A percentile compares a stretch with the other conserved stretches of the same genome.
phyloP scores from a whole-genome alignment of 2,797 vertebrate genomes.

The Gambelia wislizenii region DNA sequence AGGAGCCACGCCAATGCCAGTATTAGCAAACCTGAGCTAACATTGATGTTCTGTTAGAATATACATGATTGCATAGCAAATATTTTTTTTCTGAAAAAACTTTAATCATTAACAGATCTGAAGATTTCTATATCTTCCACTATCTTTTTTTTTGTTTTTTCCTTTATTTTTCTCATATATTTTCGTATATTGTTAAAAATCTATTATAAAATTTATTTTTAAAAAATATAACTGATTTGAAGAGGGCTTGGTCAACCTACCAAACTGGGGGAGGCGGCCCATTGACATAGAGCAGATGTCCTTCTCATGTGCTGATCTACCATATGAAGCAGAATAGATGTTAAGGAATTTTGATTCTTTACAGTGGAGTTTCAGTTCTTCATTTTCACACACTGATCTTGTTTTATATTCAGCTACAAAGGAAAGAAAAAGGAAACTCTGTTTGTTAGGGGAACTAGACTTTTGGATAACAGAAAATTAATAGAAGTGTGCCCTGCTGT shows the following conservation, averaged over 20 bases:
- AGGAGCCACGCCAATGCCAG: not conserved
- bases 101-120: not conserved
- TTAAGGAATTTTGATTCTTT: slow-evolving; percentile 90
- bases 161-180: too few species aligned
- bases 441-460: slow-evolving; percentile 1
- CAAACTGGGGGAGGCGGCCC: slow-evolving; percentile 81
- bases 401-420: slow-evolving; percentile 91
- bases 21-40: not conserved
- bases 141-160: too few species aligned
- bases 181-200: too few species aligned
- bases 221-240: too few species aligned
- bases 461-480: slow-evolving; percentile 48
- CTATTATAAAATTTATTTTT: too few species aligned
- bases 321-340: slow-evolving; percentile 94
- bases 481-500: slow-evolving; percentile 44
- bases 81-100: not conserved
- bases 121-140: too few species aligned
- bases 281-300: slow-evolving; percentile 81
- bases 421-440: slow-evolving; percentile 49
- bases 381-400: slow-evolving; percentile 89
- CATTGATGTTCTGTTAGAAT: not conserved
- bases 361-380: slow-evolving; percentile 89
- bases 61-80: not conserved
- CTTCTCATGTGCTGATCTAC: slow-evolving; percentile 81
- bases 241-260: slow-evolving; percentile 75